Evolutionary conservation across 23 tunicate genomes (phyloP).

Genomic region (Ascidia mentula): DNA sequence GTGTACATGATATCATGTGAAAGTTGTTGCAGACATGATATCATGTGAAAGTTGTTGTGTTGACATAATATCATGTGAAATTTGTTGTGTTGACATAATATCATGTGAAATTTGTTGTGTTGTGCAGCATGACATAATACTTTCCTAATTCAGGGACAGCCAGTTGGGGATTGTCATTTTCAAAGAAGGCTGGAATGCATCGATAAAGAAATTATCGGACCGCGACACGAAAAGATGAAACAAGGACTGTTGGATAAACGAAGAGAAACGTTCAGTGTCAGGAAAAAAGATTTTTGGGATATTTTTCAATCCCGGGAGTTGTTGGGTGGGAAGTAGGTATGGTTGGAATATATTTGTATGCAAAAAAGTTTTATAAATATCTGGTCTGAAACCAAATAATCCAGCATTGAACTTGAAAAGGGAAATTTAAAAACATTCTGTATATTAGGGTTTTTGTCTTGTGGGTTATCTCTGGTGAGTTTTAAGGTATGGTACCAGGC

Average conservation of each 20-base stretch:
- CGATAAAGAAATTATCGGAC: constrained; percentile 88
- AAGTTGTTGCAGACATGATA: too few relatives aligned
- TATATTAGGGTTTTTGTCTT: too few relatives aligned
- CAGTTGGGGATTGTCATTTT: constrained; percentile 95
- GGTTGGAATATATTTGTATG: neutral
- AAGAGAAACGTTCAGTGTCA: constrained; percentile 85
- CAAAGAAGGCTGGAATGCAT: constrained; percentile 75
- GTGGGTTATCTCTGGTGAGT: too few relatives aligned
- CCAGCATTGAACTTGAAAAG: too few relatives aligned
- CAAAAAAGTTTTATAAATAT: too few relatives aligned
- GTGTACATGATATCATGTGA: too few relatives aligned
- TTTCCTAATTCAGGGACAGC: constrained; percentile 58
- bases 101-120: too few relatives aligned
- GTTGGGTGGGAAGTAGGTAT: constrained; percentile 83
- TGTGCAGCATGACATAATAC: neutral
- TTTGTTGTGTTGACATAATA: too few relatives aligned
- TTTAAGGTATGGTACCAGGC: too few relatives aligned
- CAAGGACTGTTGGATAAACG: constrained; percentile 72
- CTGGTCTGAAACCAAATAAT: too few relatives aligned
- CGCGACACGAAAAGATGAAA: constrained; percentile 85
- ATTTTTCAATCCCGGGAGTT: constrained; percentile 49
- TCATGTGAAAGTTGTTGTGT: neutral
- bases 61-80: too few relatives aligned
- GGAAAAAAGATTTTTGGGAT: constrained; percentile 95
- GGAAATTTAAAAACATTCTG: too few relatives aligned